A percentile compares a stretch with the other conserved stretches of the same genome.
Evolutionary conservation across 2,888 invertebrate species (phyloP).

Genomic region (Spodoptera picta): DNA sequence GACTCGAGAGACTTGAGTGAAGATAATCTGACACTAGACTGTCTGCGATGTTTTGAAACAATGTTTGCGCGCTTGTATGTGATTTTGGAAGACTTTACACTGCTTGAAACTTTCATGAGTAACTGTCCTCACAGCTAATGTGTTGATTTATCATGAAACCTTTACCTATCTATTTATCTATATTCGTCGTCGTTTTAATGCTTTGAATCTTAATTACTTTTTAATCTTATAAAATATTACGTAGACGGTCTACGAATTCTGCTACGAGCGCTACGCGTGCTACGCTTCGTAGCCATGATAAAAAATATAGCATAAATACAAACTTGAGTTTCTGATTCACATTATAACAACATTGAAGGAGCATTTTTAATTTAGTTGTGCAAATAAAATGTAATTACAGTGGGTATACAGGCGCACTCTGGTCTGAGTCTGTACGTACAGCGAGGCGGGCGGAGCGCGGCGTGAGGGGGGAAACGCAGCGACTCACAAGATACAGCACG

Average conservation of each 20-base stretch:
- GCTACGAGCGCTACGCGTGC: constrained; percentile 23
- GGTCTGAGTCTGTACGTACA: constrained; percentile 5
- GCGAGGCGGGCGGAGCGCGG: constrained; percentile 2
- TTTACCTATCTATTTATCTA: neutral
- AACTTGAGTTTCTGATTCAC: constrained; percentile 5
- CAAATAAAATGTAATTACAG: constrained; percentile 47
- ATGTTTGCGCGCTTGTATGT: constrained; percentile 38
- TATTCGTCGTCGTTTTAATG: neutral
- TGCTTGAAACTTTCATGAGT: constrained; percentile 24
- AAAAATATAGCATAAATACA: neutral
- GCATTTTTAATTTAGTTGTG: constrained; percentile 24
- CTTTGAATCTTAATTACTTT: too few species aligned
- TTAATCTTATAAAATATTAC: neutral
- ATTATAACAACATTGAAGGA: constrained; percentile 3
- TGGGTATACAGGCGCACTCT: constrained; percentile 26
- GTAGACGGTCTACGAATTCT: constrained; percentile 34
- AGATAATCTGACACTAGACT: constrained; percentile 45
- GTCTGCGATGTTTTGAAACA: constrained; percentile 34
- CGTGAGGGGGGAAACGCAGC: constrained; percentile 29
- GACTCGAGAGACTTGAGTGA: constrained; percentile 38
- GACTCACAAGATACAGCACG: constrained; percentile 50
- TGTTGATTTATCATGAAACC: neutral
- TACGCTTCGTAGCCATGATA: constrained; percentile 23
- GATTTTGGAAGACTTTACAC: constrained; percentile 27
- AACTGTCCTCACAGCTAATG: constrained; percentile 3